Evolutionary conservation across 2,113 vertebrate genomes (phyloP).

Genomic region (Eidolon helvum): DNA sequence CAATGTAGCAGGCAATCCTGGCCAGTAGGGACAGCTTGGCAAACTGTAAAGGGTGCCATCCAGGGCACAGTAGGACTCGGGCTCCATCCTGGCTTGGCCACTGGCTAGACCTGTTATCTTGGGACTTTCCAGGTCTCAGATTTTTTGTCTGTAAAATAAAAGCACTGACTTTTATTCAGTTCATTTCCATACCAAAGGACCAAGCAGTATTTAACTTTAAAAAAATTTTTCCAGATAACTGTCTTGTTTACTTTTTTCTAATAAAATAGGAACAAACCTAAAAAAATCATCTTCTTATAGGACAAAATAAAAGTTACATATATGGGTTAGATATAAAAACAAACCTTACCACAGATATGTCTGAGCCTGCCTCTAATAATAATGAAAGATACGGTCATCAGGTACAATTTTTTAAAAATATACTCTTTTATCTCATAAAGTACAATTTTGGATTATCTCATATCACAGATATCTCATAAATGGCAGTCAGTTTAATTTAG

Average conservation of each 20-base stretch:
- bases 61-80: neutral
- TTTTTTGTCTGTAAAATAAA: constrained; percentile 6
- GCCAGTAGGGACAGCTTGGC: neutral
- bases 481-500: constrained; percentile 8
- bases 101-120: neutral
- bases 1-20: neutral
- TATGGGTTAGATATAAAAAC: neutral
- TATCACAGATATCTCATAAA: neutral
- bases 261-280: constrained; percentile 8
- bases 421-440: neutral
- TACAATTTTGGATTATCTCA: neutral
- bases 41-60: neutral
- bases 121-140: neutral
- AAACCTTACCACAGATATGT: neutral
- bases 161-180: neutral
- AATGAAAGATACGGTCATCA: neutral
- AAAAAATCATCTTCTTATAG: neutral
- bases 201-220: constrained; percentile 10
- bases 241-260: constrained; percentile 20
- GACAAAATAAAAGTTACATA: constrained; percentile 20
- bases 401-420: neutral
- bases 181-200: constrained; percentile 10
- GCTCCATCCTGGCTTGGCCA: neutral
- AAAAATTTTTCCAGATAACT: neutral
- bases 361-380: neutral